A percentile compares a stretch with the other conserved stretches of the same genome.
These are phyloP conservation scores for Escarpia spicata DNA, from an alignment of 2,888 invertebrate species.

Conservation along the genomic window DNA sequence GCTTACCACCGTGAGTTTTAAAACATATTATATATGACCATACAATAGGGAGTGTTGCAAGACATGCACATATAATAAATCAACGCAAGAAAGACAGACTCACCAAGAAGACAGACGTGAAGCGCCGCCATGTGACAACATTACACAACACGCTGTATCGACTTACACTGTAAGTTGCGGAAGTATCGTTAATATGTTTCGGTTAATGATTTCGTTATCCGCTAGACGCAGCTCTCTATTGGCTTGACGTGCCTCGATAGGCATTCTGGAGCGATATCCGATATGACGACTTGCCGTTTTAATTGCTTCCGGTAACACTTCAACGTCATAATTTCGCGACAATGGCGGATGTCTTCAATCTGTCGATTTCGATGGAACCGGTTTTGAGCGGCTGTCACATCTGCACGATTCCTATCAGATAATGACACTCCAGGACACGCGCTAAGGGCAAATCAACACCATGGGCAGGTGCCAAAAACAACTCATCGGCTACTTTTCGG, in stretches of 20 bases:
- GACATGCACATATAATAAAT: no score
- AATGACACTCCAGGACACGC: background rate
- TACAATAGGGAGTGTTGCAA: no score
- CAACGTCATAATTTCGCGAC: slow-evolving; percentile 6
- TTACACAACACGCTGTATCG: background rate
- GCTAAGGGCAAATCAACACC: background rate
- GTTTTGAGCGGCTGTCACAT: slow-evolving; percentile 16
- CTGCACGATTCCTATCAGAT: background rate
- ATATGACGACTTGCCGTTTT: slow-evolving; percentile 16
- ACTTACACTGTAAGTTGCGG: background rate
- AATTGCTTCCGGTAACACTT: slow-evolving; percentile 16
- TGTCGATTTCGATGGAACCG: slow-evolving; percentile 5
- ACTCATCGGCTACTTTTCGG: background rate
- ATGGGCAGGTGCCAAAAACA: background rate
- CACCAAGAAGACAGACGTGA: background rate
- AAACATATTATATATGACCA: no score
- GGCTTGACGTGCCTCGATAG: background rate
- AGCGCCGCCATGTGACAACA: background rate
- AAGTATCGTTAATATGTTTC: background rate
- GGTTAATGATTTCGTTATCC: background rate
- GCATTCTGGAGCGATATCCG: background rate
- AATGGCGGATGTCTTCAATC: slow-evolving; percentile 1
- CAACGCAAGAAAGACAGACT: no score
- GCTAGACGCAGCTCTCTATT: background rate
- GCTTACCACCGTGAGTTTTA: no score